These are phyloP conservation scores for Hesperophylax magnus DNA, from an alignment of 1,140 invertebrate genomes.

Conservation along the genomic window DNA sequence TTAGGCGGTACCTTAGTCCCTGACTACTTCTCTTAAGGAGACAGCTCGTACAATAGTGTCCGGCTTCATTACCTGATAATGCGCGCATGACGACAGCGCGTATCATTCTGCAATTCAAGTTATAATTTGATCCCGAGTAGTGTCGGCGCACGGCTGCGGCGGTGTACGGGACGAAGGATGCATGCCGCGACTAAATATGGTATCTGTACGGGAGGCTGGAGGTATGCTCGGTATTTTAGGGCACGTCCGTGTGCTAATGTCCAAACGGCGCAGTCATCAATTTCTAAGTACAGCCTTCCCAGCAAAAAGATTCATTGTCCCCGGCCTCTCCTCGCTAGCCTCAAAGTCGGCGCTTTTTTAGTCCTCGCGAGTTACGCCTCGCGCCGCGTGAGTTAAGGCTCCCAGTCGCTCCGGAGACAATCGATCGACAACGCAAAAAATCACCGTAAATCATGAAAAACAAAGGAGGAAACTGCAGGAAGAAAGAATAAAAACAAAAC, in stretches of 20 bases:
- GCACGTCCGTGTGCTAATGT: conserved; percentile 8
- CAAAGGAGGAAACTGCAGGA: too few species aligned
- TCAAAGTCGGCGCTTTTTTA: background rate
- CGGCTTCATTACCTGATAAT: background rate
- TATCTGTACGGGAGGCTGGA: background rate
- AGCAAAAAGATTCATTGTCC: background rate
- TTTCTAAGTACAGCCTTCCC: conserved; percentile 10
- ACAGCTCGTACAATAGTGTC: background rate
- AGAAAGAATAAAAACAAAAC: too few species aligned
- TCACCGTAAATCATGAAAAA: too few species aligned
- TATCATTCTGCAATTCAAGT: background rate
- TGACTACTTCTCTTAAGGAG: too few species aligned
- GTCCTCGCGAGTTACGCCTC: too few species aligned
- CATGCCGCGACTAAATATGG: background rate
- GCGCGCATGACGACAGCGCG: background rate
- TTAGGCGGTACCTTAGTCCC: too few species aligned
- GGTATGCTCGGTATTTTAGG: conserved; percentile 23
- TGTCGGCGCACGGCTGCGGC: too few species aligned
- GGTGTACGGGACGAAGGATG: background rate
- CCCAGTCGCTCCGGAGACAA: too few species aligned
- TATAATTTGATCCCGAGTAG: background rate
- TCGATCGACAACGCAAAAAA: too few species aligned
- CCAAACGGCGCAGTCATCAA: conserved; percentile 14
- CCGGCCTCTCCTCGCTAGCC: background rate
- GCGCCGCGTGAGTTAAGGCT: too few species aligned